A percentile compares a stretch with the other conserved stretches of the same genome.
These are phyloP conservation scores for Sterna hirundo DNA, from an alignment of 2,113 vertebrate genomes.

Conservation along the genomic window DNA sequence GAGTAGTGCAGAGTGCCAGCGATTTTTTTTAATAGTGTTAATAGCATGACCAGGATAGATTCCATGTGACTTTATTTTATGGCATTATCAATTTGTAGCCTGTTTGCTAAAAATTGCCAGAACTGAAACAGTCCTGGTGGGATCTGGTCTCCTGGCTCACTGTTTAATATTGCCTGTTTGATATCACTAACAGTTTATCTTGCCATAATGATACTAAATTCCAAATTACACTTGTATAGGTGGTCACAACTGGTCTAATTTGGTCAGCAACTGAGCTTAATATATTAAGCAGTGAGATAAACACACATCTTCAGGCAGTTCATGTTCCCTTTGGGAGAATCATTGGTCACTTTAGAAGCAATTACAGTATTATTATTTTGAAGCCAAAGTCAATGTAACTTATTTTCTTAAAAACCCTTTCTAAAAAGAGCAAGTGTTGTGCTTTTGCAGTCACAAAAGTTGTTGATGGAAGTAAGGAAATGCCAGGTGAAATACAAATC, in stretches of 20 bases:
- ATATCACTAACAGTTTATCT: neutral
- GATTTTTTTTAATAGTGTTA: neutral
- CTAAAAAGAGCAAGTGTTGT: neutral
- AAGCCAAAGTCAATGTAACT: neutral
- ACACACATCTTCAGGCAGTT: neutral
- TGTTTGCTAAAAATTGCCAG: neutral
- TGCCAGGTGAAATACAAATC: neutral
- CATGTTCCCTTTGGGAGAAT: neutral
- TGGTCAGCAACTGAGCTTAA: neutral
- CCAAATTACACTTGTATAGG: neutral
- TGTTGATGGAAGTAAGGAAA: neutral
- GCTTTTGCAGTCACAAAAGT: neutral
- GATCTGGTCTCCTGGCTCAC: neutral
- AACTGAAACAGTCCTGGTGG: neutral
- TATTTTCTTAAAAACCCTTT: neutral
- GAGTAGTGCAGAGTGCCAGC: neutral
- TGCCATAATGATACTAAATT: neutral
- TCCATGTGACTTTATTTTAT: neutral
- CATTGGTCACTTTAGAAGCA: neutral
- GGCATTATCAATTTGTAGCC: neutral
- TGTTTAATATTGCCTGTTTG: neutral
- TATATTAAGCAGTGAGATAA: neutral
- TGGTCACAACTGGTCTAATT: neutral
- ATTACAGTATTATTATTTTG: neutral
- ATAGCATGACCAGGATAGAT: neutral